These are phyloP conservation scores for Limenitis camilla DNA, from an alignment of 2,888 invertebrate species.

Conservation along the genomic window DNA sequence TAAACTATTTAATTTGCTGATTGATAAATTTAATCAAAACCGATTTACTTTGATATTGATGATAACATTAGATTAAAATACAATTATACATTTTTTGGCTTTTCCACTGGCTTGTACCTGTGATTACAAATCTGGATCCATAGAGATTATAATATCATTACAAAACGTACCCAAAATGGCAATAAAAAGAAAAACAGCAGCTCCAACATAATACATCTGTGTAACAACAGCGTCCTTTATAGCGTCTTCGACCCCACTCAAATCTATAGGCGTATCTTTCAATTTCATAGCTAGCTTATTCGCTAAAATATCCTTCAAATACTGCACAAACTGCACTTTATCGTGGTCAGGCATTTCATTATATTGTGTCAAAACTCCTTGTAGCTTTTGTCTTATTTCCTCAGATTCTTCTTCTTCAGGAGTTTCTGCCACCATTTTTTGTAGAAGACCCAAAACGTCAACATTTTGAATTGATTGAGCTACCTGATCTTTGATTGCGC, in stretches of 20 bases:
- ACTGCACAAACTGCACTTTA: constrained; percentile 42
- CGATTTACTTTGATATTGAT: no score
- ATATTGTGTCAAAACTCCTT: constrained; percentile 43
- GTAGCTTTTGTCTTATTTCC: constrained; percentile 42
- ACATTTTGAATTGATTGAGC: constrained; percentile 50
- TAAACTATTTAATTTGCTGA: no score
- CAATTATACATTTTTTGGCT: background rate
- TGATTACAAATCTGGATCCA: background rate
- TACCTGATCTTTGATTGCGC: constrained; percentile 44
- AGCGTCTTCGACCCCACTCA: constrained; percentile 46
- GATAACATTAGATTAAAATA: no score
- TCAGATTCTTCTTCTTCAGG: constrained; percentile 49
- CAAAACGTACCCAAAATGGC: constrained; percentile 30
- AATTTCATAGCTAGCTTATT: constrained; percentile 43
- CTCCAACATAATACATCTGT: constrained; percentile 42
- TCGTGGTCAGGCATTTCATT: constrained; percentile 46
- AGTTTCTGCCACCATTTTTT: constrained; percentile 46
- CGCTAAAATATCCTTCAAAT: constrained; percentile 51
- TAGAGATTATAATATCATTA: background rate
- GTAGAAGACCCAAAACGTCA: constrained; percentile 47
- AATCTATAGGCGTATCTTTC: constrained; percentile 37
- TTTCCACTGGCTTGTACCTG: background rate
- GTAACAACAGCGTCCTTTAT: constrained; percentile 43
- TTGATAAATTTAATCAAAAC: no score
- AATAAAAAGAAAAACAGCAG: constrained; percentile 31